A percentile compares a stretch with the other conserved stretches of the same genome.
Conservation (phyloP, 2,888 invertebrate genomes). For the Ectropis crepuscularia region DNA sequence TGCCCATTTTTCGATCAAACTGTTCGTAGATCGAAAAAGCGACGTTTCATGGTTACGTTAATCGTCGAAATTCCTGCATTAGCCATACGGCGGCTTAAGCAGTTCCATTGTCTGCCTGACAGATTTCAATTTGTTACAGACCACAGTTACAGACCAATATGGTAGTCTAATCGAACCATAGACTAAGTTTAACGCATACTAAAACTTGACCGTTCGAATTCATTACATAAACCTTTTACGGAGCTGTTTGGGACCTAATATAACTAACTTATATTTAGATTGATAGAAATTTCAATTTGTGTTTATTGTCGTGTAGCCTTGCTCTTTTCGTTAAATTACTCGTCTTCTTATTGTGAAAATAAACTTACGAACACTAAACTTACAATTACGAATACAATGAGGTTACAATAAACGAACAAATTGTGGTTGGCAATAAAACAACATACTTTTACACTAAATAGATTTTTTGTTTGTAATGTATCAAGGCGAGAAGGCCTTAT, state of each 20-base stretch:
- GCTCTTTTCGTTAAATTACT: background rate
- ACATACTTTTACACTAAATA: too few relatives aligned
- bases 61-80: slow-evolving; percentile 35
- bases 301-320: too few relatives aligned
- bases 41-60: too few relatives aligned
- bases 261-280: background rate
- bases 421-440: too few relatives aligned
- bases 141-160: slow-evolving; percentile 38
- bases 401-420: background rate
- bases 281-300: background rate
- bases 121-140: slow-evolving; percentile 40
- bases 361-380: too few relatives aligned
- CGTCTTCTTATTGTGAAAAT: background rate
- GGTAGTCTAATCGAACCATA: slow-evolving; percentile 33
- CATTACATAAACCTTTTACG: slow-evolving; percentile 5
- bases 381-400: too few relatives aligned
- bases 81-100: slow-evolving; percentile 25
- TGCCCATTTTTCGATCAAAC: too few relatives aligned
- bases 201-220: slow-evolving; percentile 14
- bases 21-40: too few relatives aligned
- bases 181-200: slow-evolving; percentile 21
- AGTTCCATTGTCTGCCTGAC: slow-evolving; percentile 42
- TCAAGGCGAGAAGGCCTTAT: too few relatives aligned
- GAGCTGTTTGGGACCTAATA: background rate
- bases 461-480: too few relatives aligned